Base-by-base conservation (phyloP, 1,140 invertebrate species). In the Drosophila pectinifera region DNA sequence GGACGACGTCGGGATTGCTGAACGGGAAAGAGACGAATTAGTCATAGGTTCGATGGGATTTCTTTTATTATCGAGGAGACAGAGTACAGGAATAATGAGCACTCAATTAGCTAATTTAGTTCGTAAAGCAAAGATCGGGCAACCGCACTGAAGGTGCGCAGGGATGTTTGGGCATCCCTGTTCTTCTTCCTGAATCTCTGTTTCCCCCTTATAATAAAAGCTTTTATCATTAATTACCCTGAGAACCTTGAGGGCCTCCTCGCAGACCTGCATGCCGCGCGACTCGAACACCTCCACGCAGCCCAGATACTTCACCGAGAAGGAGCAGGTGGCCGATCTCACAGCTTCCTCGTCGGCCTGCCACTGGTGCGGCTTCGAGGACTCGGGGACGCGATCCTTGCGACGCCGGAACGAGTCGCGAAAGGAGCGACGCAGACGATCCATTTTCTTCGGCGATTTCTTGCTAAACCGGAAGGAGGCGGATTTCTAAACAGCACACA, bases 221-320 rank as follows among this genome's bases (percentile, higher is more conserved):
- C 6, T 13, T 24, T 2, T 5, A 10, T 16, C 2, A 11, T 3
- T 39, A 94, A 95, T 95, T 93, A 98, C 97, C 93, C 97, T 94
- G 48, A 98, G 93, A 57, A 98, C 96, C 95, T 99, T 99, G 38
- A 99, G 94, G 20, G 99, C 99, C 93, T 99, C 98, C 93, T 99
- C 99, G 94, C 99, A 99, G 38, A 99, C 98, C 93, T 99, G 97
- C 98, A 99, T 99, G 18, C 99, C 99, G 88, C 99, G 95, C 0
- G 98, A 99, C 93, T 99, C 99, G 93, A 98, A 99, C 3, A 99
- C 99, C 94, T 99, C 99, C 1, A 99, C 97, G 93, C 98, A 99
- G 73, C 99, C 99, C 84, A 99, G 93, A 94, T 99, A 99, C 95
- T 99, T 98, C 70, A 99, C 99, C 82, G 97, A 95, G 93, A 99